Evolutionary conservation across 1,140 invertebrate genomes (phyloP), one percentile per base, ranked within the genome.

Genomic region (Cyclina sinensis): DNA sequence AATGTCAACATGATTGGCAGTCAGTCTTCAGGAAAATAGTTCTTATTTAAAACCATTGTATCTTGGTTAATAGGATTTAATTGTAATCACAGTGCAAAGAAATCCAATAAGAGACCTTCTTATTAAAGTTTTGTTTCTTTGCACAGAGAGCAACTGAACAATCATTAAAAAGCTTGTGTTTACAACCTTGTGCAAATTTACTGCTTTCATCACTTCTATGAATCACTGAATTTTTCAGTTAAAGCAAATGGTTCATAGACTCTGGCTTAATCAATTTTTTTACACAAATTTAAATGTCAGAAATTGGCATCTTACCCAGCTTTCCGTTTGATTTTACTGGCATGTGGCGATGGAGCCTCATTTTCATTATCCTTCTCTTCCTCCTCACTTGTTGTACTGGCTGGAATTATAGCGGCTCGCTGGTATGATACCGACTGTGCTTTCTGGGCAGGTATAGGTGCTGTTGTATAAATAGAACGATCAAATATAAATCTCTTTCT

Each of bases 351-450:
- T 0, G 93, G 78, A 18, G 91, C 93, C 14, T 82, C 87, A 76
- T 91, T 48, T 54, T 88, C 46, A 96, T 94, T 93, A 97, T 92
- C 87, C 95, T 93, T 76, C 94, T 93, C 89, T 90, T 94, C 78
- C 91, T 88, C 51, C 24, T 83, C 62, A 14, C 27, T 43, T 5
- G 57, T 27, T 16, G 27, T 24, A 24, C 18, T 48, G 0, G 43
- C 1, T 27, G 24, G 57, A 30, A 46, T 27, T 4, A 39, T 62
- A 12, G 70, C 54, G 68, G 89, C 86, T 68, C 88, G 88, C 65
- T 93, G 86, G 88, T 94, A 91, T 51, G 91, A 86, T 51, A 87
- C 90, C 51, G 93, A 92, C 43, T 92, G 92, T 70, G 91, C 91
- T 84, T 95, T 93, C 70, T 94, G 92, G 21, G 95, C 94, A 18